These are phyloP conservation scores for Polyergus mexicanus DNA, from an alignment of 1,140 invertebrate species.

Conservation along the genomic window DNA sequence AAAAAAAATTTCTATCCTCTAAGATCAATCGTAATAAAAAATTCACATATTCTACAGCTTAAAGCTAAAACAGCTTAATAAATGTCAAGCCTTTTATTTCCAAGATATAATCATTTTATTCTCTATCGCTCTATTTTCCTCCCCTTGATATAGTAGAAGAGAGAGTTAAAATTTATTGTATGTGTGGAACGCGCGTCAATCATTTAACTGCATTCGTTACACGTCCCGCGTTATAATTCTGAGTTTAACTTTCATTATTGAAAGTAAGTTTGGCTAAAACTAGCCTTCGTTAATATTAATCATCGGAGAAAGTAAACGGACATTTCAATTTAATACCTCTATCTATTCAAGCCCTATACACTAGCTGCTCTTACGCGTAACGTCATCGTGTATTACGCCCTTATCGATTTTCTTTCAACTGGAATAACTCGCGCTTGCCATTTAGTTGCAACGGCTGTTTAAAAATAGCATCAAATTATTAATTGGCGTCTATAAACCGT, in stretches of 20 bases:
- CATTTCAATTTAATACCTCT: not conserved
- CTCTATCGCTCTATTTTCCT: not conserved
- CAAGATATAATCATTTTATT: not conserved
- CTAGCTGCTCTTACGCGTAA: slow-evolving; percentile 18
- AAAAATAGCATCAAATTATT: slow-evolving; percentile 58
- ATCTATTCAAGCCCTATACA: slow-evolving; percentile 3
- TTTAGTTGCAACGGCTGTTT: slow-evolving; percentile 40
- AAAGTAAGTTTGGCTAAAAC: slow-evolving; percentile 27
- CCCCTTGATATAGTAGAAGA: not conserved
- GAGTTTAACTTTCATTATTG: slow-evolving; percentile 45
- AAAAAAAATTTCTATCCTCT: too few species aligned
- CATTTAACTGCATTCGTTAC: not conserved
- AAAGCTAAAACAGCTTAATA: not conserved
- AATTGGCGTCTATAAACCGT: slow-evolving; percentile 57
- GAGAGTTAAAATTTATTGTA: too few species aligned
- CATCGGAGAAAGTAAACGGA: not conserved
- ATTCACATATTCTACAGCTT: not conserved
- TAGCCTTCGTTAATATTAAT: slow-evolving; percentile 14
- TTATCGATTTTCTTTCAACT: slow-evolving; percentile 52
- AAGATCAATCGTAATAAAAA: not conserved
- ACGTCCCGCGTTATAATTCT: not conserved
- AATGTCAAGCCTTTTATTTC: not conserved
- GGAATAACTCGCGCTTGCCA: slow-evolving; percentile 45
- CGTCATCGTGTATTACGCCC: slow-evolving; percentile 13
- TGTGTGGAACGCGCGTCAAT: slow-evolving; percentile 24